phyloP scores from a whole-genome alignment of 2,113 vertebrate species.

The Aegithalos caudatus region DNA sequence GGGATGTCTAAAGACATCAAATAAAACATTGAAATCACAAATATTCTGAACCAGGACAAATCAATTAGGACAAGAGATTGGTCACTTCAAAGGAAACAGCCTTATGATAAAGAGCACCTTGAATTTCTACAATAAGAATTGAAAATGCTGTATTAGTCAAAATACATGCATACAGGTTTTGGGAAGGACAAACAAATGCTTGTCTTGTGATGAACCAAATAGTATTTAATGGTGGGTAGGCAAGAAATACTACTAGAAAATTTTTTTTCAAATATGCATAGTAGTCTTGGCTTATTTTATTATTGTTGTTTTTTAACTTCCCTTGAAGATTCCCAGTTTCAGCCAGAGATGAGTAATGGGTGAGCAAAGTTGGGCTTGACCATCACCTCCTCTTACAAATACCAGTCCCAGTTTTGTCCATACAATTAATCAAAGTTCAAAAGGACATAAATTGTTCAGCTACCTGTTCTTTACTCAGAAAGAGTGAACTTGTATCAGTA shows the following conservation, averaged over 20 bases:
- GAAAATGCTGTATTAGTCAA: neutral
- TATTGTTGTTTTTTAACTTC: neutral
- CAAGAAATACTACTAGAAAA: neutral
- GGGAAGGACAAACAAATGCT: neutral
- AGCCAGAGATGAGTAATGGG: neutral
- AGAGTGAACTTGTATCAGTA: neutral
- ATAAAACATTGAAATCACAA: neutral
- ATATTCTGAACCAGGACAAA: neutral
- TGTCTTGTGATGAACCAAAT: neutral
- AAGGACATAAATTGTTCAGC: neutral
- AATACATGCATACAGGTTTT: neutral
- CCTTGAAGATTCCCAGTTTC: neutral
- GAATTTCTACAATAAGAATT: neutral
- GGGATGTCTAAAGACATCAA: neutral
- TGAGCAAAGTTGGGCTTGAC: accelerated
- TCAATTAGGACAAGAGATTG: neutral
- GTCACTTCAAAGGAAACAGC: neutral
- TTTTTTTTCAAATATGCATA: neutral
- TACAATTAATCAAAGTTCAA: neutral
- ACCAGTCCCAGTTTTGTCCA: neutral
- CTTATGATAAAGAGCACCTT: neutral
- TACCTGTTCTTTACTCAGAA: neutral
- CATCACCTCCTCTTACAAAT: neutral
- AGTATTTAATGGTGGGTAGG: neutral
- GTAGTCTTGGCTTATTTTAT: neutral